Percentiles rank a stretch among this genome's conserved stretches.
These are phyloP conservation scores for Gasterosteus aculeatus DNA, from an alignment of 2,113 vertebrate genomes.

Conservation along the genomic window DNA sequence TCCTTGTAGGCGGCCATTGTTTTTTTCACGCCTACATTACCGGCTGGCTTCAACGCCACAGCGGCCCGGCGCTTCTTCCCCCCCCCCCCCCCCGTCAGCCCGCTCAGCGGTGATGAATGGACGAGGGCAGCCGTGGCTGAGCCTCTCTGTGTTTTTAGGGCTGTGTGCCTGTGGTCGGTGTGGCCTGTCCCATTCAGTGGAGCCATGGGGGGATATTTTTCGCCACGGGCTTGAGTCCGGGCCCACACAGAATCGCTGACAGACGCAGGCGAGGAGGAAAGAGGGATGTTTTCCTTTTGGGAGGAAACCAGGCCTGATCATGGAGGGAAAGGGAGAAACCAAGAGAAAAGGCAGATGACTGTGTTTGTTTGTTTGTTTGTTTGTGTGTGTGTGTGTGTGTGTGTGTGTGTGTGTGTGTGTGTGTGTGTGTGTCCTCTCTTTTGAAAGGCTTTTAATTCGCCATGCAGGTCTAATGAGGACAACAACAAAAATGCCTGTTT, in stretches of 20 bases:
- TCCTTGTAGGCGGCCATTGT: slow-evolving; percentile 8
- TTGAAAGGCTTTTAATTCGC: slow-evolving; percentile 28
- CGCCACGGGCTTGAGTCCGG: slow-evolving; percentile 75
- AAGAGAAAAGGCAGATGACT: slow-evolving; percentile 69
- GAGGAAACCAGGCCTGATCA: slow-evolving; percentile 75
- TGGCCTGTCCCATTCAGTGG: slow-evolving; percentile 73
- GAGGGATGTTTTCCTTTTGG: slow-evolving; percentile 79
- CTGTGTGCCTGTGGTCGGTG: slow-evolving; percentile 76
- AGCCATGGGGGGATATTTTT: slow-evolving; percentile 78
- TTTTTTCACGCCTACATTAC: slow-evolving; percentile 27
- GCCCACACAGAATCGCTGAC: slow-evolving; percentile 82
- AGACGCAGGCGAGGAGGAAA: slow-evolving; percentile 69
- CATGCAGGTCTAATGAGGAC: neutral
- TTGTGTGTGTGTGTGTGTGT: neutral
- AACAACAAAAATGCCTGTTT: neutral
- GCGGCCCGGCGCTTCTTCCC: slow-evolving; percentile 5
- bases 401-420: slow-evolving; percentile 1
- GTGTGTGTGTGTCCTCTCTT: slow-evolving; percentile 27
- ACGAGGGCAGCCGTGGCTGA: slow-evolving; percentile 59
- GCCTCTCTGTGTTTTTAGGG: slow-evolving; percentile 74
- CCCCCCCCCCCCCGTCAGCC: slow-evolving; percentile 15
- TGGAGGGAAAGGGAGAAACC: slow-evolving; percentile 56
- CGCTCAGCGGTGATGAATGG: slow-evolving; percentile 68
- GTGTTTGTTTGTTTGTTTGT: slow-evolving; percentile 17
- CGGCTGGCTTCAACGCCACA: slow-evolving; percentile 27